These are phyloP conservation scores for Lasiommata megera DNA, from an alignment of 2,888 invertebrate species.

Conservation along the genomic window DNA sequence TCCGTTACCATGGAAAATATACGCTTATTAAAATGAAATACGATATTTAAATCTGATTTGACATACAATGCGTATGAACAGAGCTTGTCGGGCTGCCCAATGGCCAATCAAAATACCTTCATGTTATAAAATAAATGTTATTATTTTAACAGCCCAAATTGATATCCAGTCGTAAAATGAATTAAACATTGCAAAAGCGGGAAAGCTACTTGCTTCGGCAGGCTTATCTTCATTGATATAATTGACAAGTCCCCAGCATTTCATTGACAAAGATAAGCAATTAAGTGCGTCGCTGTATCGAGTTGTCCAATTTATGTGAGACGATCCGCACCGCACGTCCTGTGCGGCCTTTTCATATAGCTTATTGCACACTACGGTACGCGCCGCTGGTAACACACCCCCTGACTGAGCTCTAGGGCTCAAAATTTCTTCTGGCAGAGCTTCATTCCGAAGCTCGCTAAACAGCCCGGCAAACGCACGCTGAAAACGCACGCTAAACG, in stretches of 20 bases:
- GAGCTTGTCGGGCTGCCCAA: no score
- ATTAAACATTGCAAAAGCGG: conserved; percentile 11
- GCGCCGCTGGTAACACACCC: neutral
- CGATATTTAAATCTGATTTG: no score
- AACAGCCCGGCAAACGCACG: no score
- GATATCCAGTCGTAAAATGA: conserved; percentile 3
- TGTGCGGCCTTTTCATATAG: conserved; percentile 25
- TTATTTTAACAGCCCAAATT: neutral
- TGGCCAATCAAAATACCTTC: neutral
- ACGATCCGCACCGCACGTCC: conserved; percentile 7
- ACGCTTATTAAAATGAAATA: no score
- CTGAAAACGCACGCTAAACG: no score
- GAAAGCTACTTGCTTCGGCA: neutral
- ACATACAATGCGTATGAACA: no score
- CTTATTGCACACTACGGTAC: neutral
- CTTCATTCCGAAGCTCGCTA: no score
- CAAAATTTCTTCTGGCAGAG: no score
- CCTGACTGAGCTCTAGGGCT: neutral
- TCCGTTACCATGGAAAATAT: no score
- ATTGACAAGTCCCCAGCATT: conserved; percentile 18
- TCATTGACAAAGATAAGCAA: conserved; percentile 24
- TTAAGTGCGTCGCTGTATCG: conserved; percentile 18
- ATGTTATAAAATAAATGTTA: neutral
- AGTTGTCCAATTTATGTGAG: conserved; percentile 26
- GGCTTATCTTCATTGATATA: conserved; percentile 18